A percentile compares a stretch with the other conserved stretches of the same genome.
These are phyloP conservation scores for Sarcophaga caerulescens DNA, from an alignment of 2,888 invertebrate species.

Conservation along the genomic window DNA sequence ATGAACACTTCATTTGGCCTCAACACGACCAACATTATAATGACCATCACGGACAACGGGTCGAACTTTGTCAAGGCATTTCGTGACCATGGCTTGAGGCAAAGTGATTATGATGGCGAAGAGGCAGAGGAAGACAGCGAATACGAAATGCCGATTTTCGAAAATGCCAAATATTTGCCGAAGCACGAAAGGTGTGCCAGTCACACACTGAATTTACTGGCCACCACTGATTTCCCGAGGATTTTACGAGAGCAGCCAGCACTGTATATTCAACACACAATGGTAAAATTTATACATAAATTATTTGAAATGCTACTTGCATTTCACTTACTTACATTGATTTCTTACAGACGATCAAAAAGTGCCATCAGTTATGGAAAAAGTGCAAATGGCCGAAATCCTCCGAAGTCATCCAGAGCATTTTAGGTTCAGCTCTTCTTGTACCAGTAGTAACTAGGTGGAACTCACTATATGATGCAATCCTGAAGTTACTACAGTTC, in stretches of 20 bases:
- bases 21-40: slow-evolving; percentile 42
- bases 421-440: slow-evolving; percentile 46
- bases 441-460: slow-evolving; percentile 48
- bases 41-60: slow-evolving; percentile 11
- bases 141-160: slow-evolving; percentile 40
- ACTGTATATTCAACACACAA: slow-evolving; percentile 1
- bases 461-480: slow-evolving; percentile 56
- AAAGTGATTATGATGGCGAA: slow-evolving; percentile 15
- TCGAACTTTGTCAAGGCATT: slow-evolving; percentile 5
- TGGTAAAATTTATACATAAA: slow-evolving; percentile 16
- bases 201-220: slow-evolving; percentile 42
- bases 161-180: slow-evolving; percentile 42
- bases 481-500: slow-evolving; percentile 32
- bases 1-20: slow-evolving; percentile 11
- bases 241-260: slow-evolving; percentile 23
- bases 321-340: slow-evolving; percentile 30
- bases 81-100: slow-evolving; percentile 21
- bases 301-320: slow-evolving; percentile 21
- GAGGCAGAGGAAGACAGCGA: slow-evolving; percentile 50
- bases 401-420: slow-evolving; percentile 45
- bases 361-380: slow-evolving; percentile 25
- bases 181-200: slow-evolving; percentile 37
- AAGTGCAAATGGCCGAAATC: slow-evolving; percentile 40
- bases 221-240: slow-evolving; percentile 21
- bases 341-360: slow-evolving; percentile 40